phyloP scores from a whole-genome alignment of 1,140 invertebrate genomes.

The Caenorhabditis inopinata region DNA sequence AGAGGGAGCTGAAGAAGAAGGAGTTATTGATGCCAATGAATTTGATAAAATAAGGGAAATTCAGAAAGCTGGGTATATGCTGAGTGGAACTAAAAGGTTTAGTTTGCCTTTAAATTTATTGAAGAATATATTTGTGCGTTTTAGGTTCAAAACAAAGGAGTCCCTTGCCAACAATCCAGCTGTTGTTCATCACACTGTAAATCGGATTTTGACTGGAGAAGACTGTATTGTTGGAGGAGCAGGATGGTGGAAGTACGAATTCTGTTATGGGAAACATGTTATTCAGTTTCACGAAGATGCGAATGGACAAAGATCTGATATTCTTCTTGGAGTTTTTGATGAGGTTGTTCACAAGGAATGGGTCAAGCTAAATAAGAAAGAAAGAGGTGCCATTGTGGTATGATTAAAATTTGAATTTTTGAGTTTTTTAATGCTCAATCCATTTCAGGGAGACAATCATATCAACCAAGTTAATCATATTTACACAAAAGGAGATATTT shows the following conservation, averaged over 20 bases:
- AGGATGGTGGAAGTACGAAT: conserved; percentile 50
- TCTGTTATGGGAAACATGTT: conserved; percentile 48
- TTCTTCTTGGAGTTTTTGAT: conserved; percentile 47
- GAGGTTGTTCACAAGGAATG: conserved; percentile 43
- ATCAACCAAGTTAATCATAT: conserved; percentile 42
- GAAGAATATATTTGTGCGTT: not conserved
- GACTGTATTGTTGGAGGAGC: conserved; percentile 44
- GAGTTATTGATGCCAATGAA: not conserved
- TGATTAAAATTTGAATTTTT: too few relatives aligned
- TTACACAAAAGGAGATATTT: conserved; percentile 46
- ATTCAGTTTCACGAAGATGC: conserved; percentile 43
- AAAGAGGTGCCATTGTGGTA: not conserved
- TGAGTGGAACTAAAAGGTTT: not conserved
- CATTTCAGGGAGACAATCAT: conserved; percentile 30
- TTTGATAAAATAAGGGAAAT: not conserved
- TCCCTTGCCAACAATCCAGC: not conserved
- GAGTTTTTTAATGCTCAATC: too few relatives aligned
- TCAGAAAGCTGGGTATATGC: not conserved
- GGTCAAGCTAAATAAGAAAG: not conserved
- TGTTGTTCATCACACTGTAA: conserved; percentile 30
- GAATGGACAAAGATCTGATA: conserved; percentile 32
- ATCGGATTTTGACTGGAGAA: conserved; percentile 19
- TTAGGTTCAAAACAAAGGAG: not conserved
- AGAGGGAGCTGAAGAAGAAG: not conserved
- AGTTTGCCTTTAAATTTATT: too few relatives aligned